These are phyloP conservation scores for Lepidocyrtoides sp. DNA, from an alignment of 2,888 invertebrate genomes.

Conservation along the genomic window DNA sequence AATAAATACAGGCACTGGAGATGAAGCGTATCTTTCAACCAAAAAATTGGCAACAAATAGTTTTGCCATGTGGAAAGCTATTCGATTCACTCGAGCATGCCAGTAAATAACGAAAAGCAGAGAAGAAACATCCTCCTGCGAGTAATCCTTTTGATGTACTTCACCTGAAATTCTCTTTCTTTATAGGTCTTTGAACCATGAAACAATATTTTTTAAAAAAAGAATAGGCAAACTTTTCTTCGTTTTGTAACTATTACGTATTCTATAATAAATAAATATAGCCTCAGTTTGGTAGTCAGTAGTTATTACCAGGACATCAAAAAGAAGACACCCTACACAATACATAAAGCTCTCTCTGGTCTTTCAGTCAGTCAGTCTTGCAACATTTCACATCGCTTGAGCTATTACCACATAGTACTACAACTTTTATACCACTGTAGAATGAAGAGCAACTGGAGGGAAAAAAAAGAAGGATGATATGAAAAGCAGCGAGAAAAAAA, in stretches of 20 bases:
- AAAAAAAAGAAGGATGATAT: background rate
- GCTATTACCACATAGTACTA: background rate
- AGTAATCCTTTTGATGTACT: constrained; percentile 22
- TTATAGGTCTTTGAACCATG: constrained; percentile 65
- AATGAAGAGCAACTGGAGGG: constrained; percentile 20
- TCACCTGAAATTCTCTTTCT: constrained; percentile 50
- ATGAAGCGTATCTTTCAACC: background rate
- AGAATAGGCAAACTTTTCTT: background rate
- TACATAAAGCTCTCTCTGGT: background rate
- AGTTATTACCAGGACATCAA: background rate
- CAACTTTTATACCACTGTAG: background rate
- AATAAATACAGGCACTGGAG: no score
- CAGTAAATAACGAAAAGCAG: background rate
- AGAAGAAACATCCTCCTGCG: background rate
- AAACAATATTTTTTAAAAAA: constrained; percentile 6
- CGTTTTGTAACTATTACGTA: background rate
- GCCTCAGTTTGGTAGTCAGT: background rate
- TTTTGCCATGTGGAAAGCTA: background rate
- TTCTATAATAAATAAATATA: no score
- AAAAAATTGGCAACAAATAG: background rate
- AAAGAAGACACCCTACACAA: background rate
- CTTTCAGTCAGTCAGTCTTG: no score
- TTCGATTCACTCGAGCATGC: background rate
- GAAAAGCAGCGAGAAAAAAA: background rate
- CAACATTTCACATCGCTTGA: background rate